Percentiles rank a stretch among this genome's conserved stretches.
Evolutionary conservation across 2,888 invertebrate genomes (phyloP).

Genomic region (Eurytoma adleriae): DNA sequence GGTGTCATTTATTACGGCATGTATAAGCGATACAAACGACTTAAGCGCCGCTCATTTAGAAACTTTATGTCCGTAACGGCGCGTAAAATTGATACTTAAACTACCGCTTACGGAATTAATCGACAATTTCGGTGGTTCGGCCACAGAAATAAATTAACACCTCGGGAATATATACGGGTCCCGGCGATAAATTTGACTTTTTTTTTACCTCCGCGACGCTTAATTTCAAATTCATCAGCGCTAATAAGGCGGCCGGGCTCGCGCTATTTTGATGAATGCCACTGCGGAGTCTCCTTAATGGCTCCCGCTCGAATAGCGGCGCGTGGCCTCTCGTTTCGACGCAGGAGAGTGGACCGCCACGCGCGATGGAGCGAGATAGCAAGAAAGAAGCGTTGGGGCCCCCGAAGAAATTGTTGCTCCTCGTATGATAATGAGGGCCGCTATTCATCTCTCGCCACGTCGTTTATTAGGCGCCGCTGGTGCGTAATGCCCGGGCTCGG

Average conservation of each 20-base stretch:
- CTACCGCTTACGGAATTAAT: background rate
- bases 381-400: background rate
- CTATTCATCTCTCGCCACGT: conserved; percentile 45
- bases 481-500: conserved; percentile 47
- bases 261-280: conserved; percentile 43
- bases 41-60: conserved; percentile 13
- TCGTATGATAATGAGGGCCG: conserved; percentile 49
- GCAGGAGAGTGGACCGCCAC: background rate
- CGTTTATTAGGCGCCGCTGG: conserved; percentile 40
- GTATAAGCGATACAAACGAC: background rate
- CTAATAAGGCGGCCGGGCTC: conserved; percentile 15
- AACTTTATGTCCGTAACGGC: background rate
- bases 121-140: background rate
- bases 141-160: background rate
- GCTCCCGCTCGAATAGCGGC: conserved; percentile 7
- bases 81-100: conserved; percentile 22
- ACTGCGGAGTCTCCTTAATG: conserved; percentile 33
- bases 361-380: background rate
- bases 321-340: conserved; percentile 12
- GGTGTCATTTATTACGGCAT: conserved; percentile 1
- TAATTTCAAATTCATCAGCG: conserved; percentile 3
- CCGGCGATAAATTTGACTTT: too few relatives aligned
- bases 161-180: background rate
- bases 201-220: background rate
- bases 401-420: conserved; percentile 45